Evolutionary conservation across 2,888 invertebrate genomes (phyloP).

Genomic region (Acronicta alni): DNA sequence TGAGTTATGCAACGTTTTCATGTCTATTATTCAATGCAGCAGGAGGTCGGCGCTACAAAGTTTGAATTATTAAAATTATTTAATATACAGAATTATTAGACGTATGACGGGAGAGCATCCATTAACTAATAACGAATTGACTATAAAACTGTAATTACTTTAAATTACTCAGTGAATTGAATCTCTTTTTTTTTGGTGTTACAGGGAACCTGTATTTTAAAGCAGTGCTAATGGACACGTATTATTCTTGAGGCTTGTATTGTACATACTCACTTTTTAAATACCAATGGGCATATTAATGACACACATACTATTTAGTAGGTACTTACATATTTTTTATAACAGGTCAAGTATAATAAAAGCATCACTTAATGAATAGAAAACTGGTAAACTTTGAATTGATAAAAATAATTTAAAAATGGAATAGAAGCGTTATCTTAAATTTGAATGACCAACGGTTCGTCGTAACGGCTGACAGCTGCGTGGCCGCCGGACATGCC

Average conservation of each 20-base stretch:
- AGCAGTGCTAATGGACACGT: no score
- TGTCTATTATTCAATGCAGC: conserved; percentile 10
- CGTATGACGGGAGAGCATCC: no score
- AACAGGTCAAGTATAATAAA: no score
- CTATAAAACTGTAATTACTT: not conserved
- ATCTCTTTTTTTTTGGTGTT: no score
- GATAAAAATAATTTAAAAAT: conserved; percentile 13
- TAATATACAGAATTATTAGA: no score
- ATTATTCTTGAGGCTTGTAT: no score
- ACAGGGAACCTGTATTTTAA: no score
- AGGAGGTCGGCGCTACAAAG: conserved; percentile 7
- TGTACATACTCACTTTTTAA: no score
- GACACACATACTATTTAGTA: no score
- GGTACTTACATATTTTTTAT: no score
- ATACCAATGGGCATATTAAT: no score
- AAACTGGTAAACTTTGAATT: not conserved
- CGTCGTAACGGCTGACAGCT: conserved; percentile 72
- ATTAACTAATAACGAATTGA: conserved; percentile 9
- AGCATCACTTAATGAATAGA: no score
- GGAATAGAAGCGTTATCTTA: conserved; percentile 46
- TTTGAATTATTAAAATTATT: conserved; percentile 23
- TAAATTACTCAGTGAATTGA: not conserved
- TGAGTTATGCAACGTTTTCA: conserved; percentile 7
- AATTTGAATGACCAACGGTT: conserved; percentile 68
- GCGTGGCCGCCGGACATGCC: conserved; percentile 61